Evolutionary conservation across 1,140 invertebrate species (phyloP).

Genomic region (Glomeris maerens): DNA sequence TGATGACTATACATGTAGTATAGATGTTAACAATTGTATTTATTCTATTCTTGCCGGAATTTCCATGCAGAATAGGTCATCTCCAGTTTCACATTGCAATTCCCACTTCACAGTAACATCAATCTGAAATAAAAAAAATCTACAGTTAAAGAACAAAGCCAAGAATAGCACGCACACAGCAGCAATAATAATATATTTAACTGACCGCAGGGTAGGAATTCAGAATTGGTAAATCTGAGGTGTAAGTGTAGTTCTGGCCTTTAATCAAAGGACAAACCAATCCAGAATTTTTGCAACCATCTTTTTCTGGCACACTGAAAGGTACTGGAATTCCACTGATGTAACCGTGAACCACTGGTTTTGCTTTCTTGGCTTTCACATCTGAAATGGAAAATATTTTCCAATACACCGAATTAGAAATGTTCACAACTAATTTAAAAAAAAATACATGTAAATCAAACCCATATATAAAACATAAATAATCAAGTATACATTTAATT

Average conservation of each 20-base stretch:
- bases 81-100: constrained; percentile 40
- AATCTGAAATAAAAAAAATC: constrained; percentile 32
- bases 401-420: no score
- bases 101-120: constrained; percentile 54
- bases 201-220: constrained; percentile 47
- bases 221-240: constrained; percentile 40
- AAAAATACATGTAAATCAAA: no score
- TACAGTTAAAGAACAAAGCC: constrained; percentile 2
- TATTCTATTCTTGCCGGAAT: constrained; percentile 37
- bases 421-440: no score
- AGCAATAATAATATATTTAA: neutral
- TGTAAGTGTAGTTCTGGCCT: constrained; percentile 42
- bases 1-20: no score
- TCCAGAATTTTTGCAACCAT: constrained; percentile 48
- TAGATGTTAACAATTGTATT: no score
- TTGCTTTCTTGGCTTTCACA: constrained; percentile 31
- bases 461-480: no score
- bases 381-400: no score
- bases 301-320: constrained; percentile 48
- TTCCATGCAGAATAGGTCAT: constrained; percentile 47
- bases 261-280: constrained; percentile 48
- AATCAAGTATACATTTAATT: no score
- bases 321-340: constrained; percentile 50
- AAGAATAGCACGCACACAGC: neutral
- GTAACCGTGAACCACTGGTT: constrained; percentile 50